Evolutionary conservation across 2,797 vertebrate genomes (phyloP), one percentile per base, ranked within the genome.

Genomic region (Nasua narica): DNA sequence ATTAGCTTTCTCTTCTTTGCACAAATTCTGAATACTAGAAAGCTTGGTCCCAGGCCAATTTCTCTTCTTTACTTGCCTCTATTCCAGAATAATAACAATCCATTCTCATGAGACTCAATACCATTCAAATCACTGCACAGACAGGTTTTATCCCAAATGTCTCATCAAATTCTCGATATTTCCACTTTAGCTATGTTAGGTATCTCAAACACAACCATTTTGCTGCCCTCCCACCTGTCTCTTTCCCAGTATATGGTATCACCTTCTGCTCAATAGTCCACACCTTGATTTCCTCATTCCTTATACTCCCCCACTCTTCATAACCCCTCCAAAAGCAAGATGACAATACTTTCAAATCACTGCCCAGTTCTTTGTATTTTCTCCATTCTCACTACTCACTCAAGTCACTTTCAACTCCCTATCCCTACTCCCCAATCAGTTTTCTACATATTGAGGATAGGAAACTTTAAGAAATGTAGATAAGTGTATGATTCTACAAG

Each of bases 141-240:
- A 56, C 32, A 69, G 15, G 56, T 54, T 74, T 56, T 1, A 27
- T 25, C 14, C 0, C 52, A 65, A 90, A 6, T 58, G 0, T 48
- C 4, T 2, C 35, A 27, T 92, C n/a, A 62, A 72, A 69, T 40
- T 40, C 9, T 37, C 40, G 3, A 16, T 78, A 52, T 27, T 35
- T 82, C n/a, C 1, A 18, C 18, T 5, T 50, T 43, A n/a, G 1
- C 5, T 46, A n/a, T 81, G 27, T 9, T 16, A 18, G 2, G 1
- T 0, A 2, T 60, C 12, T 48, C 43, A 37, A 16, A 65, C 15
- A 74, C 18, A 87, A 3, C 62, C 50, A 10, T 56, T 52, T 60
- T n/a, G 21, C 18, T 65, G 16, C 25, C 5, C 4, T 82, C 11
- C n/a, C 52, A 15, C 1, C 2, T 58, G 0, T 70, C 79, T 62